These are phyloP conservation scores for Peribatodes rhomboidaria DNA, from an alignment of 2,888 invertebrate species.

Conservation along the genomic window DNA sequence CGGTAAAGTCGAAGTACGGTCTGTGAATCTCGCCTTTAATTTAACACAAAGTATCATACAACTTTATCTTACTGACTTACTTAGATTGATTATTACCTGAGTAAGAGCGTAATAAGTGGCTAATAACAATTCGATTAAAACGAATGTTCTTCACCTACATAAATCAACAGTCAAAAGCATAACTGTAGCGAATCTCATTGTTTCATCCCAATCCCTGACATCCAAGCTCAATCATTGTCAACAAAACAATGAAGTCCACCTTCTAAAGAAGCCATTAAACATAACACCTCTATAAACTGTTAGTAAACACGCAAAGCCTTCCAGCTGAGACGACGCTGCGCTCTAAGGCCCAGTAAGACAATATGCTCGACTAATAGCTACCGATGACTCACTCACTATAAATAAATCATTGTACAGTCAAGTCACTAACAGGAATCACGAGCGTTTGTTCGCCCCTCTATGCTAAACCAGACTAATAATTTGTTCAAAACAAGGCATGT, in stretches of 20 bases:
- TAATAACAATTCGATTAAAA: slow-evolving; percentile 1
- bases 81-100: no score
- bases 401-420: slow-evolving; percentile 79
- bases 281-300: slow-evolving; percentile 85
- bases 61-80: no score
- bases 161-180: slow-evolving; percentile 30
- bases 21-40: no score
- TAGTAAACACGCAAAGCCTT: slow-evolving; percentile 83
- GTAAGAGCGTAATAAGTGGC: no score
- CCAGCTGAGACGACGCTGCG: slow-evolving; percentile 73
- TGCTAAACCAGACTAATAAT: slow-evolving; percentile 85
- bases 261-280: slow-evolving; percentile 82
- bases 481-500: slow-evolving; percentile 80
- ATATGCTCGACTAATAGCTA: slow-evolving; percentile 73
- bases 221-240: slow-evolving; percentile 72
- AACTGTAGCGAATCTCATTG: slow-evolving; percentile 42
- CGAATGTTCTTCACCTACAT: background rate
- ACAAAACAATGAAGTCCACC: slow-evolving; percentile 70
- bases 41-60: no score
- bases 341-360: slow-evolving; percentile 67
- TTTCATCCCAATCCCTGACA: slow-evolving; percentile 51
- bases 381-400: slow-evolving; percentile 80
- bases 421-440: slow-evolving; percentile 80
- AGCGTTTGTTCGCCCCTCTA: slow-evolving; percentile 76
- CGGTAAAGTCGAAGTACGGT: no score